Evolutionary conservation across 2,113 vertebrate species (phyloP), one percentile per base, ranked within the genome.

Genomic region (Carollia perspicillata): DNA sequence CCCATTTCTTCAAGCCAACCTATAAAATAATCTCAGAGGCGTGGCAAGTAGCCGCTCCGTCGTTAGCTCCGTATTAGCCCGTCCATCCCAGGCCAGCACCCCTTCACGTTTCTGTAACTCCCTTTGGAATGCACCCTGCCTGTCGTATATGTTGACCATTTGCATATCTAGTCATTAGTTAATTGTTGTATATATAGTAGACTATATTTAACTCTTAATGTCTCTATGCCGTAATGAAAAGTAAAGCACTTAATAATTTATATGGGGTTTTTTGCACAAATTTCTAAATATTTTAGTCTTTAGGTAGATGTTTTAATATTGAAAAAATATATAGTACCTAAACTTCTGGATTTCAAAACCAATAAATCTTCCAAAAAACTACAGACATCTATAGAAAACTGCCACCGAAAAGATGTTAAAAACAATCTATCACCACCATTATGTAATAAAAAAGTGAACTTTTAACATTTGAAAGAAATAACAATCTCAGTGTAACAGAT

Each of bases 261-360:
- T 53, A 47, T 86, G n/a, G 58, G 5, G 55, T 28, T 11, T 12
- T 47, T 33, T 60, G 33, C 8, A 72, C 60, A 80, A n/a, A 42
- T 92, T 83, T 74, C 68, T 77, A 49, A 84, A 72, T 77, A 74
- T 84, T 85, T 94, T 22, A 84, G 44, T 78, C 49, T 89, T 75
- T 94, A 71, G 35, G 13, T 65, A 58, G 72, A 40, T 77, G 3
- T 75, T 94, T 90, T 86, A 93, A 71, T 86, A 75, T 42, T 88
- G 5, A 49, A 26, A 58, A 11, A 84, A 89, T 5, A 42, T 42
- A 94, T 3, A 58, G 20, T 40, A 63, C 28, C 49, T 65, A 33
- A 1, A 55, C 47, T 86, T 94, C 35, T 84, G 40, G 68, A 85
- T 72, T 87, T 69, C 28, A 89, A 94, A 84, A 66, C 35, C 6